phyloP scores from a whole-genome alignment of 2,888 invertebrate species.

The Tupiocoris notatus region DNA sequence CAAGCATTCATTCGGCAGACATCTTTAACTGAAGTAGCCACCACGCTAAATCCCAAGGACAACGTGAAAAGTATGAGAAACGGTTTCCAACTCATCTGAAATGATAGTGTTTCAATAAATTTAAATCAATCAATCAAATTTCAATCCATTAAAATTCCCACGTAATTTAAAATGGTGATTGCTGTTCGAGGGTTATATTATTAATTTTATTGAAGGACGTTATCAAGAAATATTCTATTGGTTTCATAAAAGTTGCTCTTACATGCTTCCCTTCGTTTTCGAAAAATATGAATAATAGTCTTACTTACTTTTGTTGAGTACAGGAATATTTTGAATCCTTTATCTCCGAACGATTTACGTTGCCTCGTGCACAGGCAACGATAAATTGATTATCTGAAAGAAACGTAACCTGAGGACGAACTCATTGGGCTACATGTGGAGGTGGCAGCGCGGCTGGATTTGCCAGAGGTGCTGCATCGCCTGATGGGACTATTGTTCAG shows the following conservation, averaged over 20 bases:
- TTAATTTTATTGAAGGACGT: too few species aligned
- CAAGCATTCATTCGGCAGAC: constrained; percentile 22
- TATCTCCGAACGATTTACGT: too few species aligned
- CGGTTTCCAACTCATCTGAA: background rate
- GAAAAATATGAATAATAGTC: too few species aligned
- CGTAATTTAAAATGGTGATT: too few species aligned
- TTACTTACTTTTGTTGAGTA: too few species aligned
- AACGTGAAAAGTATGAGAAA: background rate
- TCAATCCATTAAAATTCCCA: too few species aligned
- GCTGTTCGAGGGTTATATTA: too few species aligned
- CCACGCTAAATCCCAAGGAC: background rate
- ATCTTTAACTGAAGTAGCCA: background rate
- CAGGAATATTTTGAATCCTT: too few species aligned
- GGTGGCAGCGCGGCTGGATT: constrained; percentile 3
- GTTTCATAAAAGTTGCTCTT: too few species aligned
- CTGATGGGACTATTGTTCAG: constrained; percentile 35
- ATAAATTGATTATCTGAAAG: constrained; percentile 31
- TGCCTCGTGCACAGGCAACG: background rate
- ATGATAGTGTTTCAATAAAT: background rate
- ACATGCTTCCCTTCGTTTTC: too few species aligned
- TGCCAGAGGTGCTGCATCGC: background rate
- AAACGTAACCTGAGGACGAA: constrained; percentile 1
- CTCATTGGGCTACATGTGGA: too few species aligned
- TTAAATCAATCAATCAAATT: background rate
- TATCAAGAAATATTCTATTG: too few species aligned